These are phyloP conservation scores for Manis pentadactyla DNA, from an alignment of 2,797 vertebrate species.

Conservation along the genomic window DNA sequence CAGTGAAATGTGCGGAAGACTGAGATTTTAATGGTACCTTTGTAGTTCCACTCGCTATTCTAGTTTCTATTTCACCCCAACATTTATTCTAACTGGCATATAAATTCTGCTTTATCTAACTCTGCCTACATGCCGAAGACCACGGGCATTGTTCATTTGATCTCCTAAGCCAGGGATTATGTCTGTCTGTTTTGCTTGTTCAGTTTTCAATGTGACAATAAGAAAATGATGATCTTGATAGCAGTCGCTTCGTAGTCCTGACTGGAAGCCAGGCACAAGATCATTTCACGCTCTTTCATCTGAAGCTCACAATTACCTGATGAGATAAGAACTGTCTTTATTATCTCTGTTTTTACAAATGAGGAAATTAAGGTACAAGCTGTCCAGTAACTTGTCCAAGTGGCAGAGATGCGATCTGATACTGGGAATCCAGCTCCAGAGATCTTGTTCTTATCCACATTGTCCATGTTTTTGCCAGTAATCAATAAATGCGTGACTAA, in stretches of 20 bases:
- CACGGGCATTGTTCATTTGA: not conserved
- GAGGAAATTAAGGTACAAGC: not conserved
- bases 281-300: not conserved
- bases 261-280: not conserved
- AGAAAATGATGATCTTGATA: not conserved
- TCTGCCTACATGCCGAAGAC: not conserved
- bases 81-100: not conserved
- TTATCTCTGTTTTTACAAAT: not conserved
- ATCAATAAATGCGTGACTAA: not conserved
- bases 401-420: not conserved
- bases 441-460: not conserved
- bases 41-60: not conserved
- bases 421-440: not conserved
- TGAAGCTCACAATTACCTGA: not conserved
- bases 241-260: not conserved
- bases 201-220: not conserved
- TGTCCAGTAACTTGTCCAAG: not conserved
- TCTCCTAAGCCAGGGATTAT: not conserved
- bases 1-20: not conserved
- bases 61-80: constrained; percentile 1
- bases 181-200: not conserved
- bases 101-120: not conserved
- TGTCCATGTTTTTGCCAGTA: not conserved
- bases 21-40: not conserved
- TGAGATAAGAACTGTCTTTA: not conserved